Evolutionary conservation across 2,797 vertebrate species (phyloP).

Genomic region (Malurus splendens): DNA sequence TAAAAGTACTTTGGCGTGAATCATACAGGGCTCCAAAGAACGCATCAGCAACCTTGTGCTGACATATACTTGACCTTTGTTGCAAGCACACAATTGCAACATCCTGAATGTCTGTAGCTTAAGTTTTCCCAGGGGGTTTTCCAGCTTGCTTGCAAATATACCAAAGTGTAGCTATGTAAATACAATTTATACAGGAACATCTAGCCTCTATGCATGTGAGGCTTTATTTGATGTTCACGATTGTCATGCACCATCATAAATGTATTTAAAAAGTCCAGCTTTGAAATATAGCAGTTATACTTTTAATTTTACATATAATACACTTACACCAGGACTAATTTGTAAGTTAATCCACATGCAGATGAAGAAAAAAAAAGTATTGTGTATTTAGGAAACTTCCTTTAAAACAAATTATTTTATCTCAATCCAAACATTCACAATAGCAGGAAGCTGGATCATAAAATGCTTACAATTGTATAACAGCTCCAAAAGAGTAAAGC

Average conservation of each 20-base stretch:
- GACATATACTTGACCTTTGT: slow-evolving; percentile 27
- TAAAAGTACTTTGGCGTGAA: neutral
- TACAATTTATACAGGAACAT: neutral
- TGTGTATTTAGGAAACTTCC: slow-evolving; percentile 23
- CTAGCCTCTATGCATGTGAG: rapidly evolving
- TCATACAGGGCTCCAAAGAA: slow-evolving; percentile 3
- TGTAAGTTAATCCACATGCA: slow-evolving; percentile 8
- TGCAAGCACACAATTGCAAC: neutral
- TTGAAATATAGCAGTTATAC: neutral
- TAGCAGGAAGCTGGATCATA: slow-evolving; percentile 53
- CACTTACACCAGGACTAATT: neutral
- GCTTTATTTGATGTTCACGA: neutral
- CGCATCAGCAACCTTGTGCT: neutral
- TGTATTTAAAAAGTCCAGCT: neutral
- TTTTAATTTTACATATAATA: neutral
- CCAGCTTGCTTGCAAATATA: neutral
- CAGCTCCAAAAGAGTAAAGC: slow-evolving; percentile 9
- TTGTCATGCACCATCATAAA: neutral
- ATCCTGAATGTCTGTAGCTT: slow-evolving; percentile 4
- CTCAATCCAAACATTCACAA: slow-evolving; percentile 45
- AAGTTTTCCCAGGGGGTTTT: slow-evolving; percentile 3
- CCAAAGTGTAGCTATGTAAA: neutral
- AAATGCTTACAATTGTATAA: neutral
- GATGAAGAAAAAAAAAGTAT: neutral
- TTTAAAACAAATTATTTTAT: slow-evolving; percentile 37